Evolutionary conservation across 2,797 vertebrate genomes (phyloP), one percentile per base, ranked within the genome.

Genomic region (Galaxias olidus): DNA sequence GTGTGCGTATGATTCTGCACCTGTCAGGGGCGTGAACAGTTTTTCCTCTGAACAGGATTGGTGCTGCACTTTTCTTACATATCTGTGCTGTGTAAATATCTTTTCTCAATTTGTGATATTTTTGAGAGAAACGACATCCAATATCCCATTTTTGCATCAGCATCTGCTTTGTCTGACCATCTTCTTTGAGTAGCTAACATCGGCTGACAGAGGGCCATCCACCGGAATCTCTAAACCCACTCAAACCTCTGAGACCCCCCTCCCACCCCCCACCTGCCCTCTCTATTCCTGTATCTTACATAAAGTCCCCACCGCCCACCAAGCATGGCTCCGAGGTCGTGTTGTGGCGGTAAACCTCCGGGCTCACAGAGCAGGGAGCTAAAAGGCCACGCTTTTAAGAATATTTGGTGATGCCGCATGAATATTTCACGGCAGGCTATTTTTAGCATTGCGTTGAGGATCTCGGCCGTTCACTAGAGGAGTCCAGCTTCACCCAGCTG

Each of bases 371-470:
- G 67, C 13, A 8, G 50, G 59, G 66, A 79, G 75, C 71, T 76
- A 72, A 85, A 86, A 86, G 64, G 77, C 74, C 73, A 81, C n/a
- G 2, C 67, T 83, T 76, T 73, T 74, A 63, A 81, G 74, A 84
- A 80, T 83, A 83, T 84, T 79, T 70, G 72, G 66, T 66, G 81
- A 86, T 73, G 74, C 77, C 73, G n/a, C n/a, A 87, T 88, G 71
- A 87, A 90, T 90, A 86, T 90, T 89, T 87, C 78, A 89, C 77
- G 65, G 68, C 61, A 61, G 63, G 79, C 81, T 81, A 86, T 88
- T 86, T 87, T 87, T 83, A 81, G 83, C 70, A 56, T 64, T n/a
- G 75, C 64, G 74, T 75, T 69, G 72, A 66, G 76, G 70, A 14
- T 9, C 73, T 82, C 75, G 76, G 68, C 49, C 65, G 69, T 65